Conservation (phyloP, 92 coral and sea anemone species). For the Porites divaricata region DNA sequence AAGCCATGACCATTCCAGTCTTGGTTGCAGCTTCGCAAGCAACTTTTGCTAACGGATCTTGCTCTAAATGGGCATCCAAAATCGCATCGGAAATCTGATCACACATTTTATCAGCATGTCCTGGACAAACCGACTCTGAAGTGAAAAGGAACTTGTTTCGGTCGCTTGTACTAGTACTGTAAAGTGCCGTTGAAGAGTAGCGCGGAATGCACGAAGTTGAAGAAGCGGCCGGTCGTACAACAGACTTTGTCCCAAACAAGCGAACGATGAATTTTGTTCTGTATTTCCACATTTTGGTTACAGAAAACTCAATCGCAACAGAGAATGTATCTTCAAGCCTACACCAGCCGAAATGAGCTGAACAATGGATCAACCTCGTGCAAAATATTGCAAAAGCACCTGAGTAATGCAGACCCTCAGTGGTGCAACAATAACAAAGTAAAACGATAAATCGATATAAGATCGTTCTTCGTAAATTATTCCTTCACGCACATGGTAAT, state of each 20-base stretch:
- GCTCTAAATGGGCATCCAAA: slow-evolving; percentile 84
- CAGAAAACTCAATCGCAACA: not conserved
- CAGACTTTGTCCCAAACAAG: not conserved
- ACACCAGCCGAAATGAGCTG: not conserved
- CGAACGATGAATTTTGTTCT: slow-evolving; percentile 2
- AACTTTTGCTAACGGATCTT: slow-evolving; percentile 83
- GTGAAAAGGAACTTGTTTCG: slow-evolving; percentile 82
- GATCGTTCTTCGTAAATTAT: not conserved
- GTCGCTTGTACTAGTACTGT: slow-evolving; percentile 70
- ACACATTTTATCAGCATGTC: slow-evolving; percentile 92
- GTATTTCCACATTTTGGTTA: slow-evolving; percentile 8
- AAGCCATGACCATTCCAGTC: slow-evolving; percentile 84
- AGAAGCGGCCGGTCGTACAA: not conserved
- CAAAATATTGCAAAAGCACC: not conserved
- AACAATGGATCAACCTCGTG: not conserved
- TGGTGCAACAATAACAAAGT: slow-evolving; percentile 16
- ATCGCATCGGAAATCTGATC: slow-evolving; percentile 94
- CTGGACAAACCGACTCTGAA: slow-evolving; percentile 87
- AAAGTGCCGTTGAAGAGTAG: slow-evolving; percentile 62
- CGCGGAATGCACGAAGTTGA: not conserved
- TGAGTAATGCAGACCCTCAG: not conserved
- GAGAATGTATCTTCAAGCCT: not conserved
- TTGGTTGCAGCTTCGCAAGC: slow-evolving; percentile 87
- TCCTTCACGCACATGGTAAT: not conserved
- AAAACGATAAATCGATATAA: slow-evolving; percentile 18